Percentiles rank a stretch among this genome's conserved stretches.
Evolutionary conservation across 2,113 vertebrate species (phyloP).

Genomic region (Nyctibius bracteatus): DNA sequence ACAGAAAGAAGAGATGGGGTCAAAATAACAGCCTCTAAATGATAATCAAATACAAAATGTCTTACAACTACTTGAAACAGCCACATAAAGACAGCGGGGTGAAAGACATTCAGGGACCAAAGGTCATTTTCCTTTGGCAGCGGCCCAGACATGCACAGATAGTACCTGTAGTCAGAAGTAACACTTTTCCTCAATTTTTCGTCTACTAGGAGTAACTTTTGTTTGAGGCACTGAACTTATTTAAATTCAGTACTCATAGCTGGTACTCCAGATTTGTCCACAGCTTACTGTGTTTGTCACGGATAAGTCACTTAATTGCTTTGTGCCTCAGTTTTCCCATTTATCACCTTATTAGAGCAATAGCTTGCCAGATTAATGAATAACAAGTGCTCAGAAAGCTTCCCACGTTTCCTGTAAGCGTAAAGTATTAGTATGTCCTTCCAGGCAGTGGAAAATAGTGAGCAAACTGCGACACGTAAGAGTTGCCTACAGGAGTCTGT

Average conservation of each 20-base stretch:
- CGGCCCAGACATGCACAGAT: background rate
- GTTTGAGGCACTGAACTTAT: background rate
- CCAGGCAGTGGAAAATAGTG: slow-evolving; percentile 34
- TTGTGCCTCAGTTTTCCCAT: slow-evolving; percentile 54
- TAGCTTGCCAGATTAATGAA: slow-evolving; percentile 62
- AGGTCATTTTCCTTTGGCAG: background rate
- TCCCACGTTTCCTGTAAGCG: slow-evolving; percentile 23
- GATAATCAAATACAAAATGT: background rate
- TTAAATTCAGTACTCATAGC: background rate
- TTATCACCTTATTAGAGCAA: slow-evolving; percentile 53
- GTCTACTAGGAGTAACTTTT: background rate
- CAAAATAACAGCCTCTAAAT: background rate
- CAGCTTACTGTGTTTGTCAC: slow-evolving; percentile 34
- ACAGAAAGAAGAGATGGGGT: background rate
- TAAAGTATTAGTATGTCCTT: slow-evolving; percentile 4
- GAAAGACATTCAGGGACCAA: background rate
- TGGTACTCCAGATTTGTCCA: background rate
- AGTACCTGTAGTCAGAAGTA: background rate
- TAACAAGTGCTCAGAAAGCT: slow-evolving; percentile 50
- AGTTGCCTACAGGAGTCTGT: background rate
- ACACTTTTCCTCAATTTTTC: background rate
- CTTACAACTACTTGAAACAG: background rate
- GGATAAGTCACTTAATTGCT: slow-evolving; percentile 41
- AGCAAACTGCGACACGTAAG: background rate
- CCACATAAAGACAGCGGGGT: background rate